Base-by-base conservation (phyloP, 2,888 invertebrate genomes). In the Leptinotarsa rubiginosa region DNA sequence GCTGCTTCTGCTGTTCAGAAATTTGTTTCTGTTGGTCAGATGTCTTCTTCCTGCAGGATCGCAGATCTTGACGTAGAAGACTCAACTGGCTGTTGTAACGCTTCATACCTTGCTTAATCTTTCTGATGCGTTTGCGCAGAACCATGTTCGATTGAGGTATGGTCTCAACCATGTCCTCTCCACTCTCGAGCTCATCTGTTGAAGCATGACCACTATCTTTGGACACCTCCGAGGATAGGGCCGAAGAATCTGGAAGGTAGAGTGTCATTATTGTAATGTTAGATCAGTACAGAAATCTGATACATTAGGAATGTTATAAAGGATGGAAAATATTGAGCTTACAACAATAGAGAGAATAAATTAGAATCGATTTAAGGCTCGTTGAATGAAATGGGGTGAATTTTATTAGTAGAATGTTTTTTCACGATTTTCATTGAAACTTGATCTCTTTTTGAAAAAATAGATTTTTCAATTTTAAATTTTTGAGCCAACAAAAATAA, bases 61-160 rank as follows among this genome's bases (percentile, higher is more conserved):
- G 92, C 70, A 96, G 87, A 84, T 96, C 96, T 83, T 93, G 93
- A 73, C 95, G 92, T 85, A 96, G 88, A 70, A 94, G 90, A 16
- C 94, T 92, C 81, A 96, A 87, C 85, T 96, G 96, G 85, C 93
- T 94, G 84, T 94, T 96, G 88, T 95, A 95, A 89, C 93, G 91
- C 87, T 95, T 96, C 95, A 96, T 96, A 79, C 95, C 95, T 87
- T 95, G 95, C 84, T 95, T 95, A 81, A 96, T 96, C 87, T 95
- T 94, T 78, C 95, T 92, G 86, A 96, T 95, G 83, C 95, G 92
- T 88, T 96, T 96, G 78, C 96, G 91, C 77, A 96, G 90, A 78
- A 95, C 95, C 93, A 95, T 95, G 83, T 95, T 95, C 81, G 94
- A 94, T 86, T 95, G 95, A 1, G 95, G 94, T 80, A 93, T 93